Evolutionary conservation across 2,888 invertebrate species (phyloP).

Genomic region (Lithophane ornitopus): DNA sequence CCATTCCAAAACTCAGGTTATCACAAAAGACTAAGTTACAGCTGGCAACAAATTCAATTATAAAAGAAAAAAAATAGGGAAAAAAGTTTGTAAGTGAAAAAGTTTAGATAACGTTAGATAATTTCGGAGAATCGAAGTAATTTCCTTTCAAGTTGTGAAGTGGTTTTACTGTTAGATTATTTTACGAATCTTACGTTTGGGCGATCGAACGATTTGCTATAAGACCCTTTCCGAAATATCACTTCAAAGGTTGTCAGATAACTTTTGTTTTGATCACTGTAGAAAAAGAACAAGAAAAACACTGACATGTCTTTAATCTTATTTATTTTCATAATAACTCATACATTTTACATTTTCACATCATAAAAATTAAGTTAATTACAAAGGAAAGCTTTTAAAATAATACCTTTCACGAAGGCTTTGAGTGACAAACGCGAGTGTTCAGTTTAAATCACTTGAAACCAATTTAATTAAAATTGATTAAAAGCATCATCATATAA

Average conservation of each 20-base stretch:
- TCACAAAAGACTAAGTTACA: constrained; percentile 48
- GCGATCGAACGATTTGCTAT: neutral
- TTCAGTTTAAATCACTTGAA: constrained; percentile 21
- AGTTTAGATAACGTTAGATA: constrained; percentile 63
- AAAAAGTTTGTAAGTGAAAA: constrained; percentile 66
- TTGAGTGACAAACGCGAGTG: constrained; percentile 24
- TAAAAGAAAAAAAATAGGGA: constrained; percentile 58
- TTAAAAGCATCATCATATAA: constrained; percentile 40
- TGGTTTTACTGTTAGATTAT: no score
- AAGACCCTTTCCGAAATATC: neutral
- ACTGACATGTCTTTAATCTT: neutral
- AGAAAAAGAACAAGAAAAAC: neutral
- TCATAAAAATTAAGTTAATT: constrained; percentile 11
- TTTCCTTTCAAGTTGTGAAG: constrained; percentile 56
- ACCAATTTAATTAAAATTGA: constrained; percentile 54
- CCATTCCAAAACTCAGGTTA: constrained; percentile 21
- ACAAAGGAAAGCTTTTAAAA: constrained; percentile 25
- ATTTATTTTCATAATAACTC: constrained; percentile 27
- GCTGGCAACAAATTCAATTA: constrained; percentile 65
- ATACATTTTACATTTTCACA: constrained; percentile 4
- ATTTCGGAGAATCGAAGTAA: constrained; percentile 52
- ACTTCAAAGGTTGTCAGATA: neutral
- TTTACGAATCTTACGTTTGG: no score
- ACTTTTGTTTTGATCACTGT: neutral
- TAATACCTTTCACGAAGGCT: constrained; percentile 24